These are phyloP conservation scores for Rhyacophila evoluta DNA, from an alignment of 2,888 invertebrate species.

Conservation along the genomic window DNA sequence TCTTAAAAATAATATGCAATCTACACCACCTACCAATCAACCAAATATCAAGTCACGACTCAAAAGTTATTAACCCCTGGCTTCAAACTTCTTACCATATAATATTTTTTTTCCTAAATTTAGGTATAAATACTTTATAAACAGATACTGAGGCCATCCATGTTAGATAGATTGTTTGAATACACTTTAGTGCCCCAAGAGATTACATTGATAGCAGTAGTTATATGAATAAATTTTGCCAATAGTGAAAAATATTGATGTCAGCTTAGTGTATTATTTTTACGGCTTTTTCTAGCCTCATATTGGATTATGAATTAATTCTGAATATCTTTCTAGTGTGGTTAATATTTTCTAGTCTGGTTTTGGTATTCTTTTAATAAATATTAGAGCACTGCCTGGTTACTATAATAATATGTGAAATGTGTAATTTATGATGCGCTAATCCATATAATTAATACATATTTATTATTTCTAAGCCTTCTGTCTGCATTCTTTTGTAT, in stretches of 20 bases:
- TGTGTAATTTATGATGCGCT: background rate
- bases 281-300: background rate
- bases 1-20: too few species aligned
- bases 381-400: background rate
- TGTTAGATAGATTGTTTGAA: too few species aligned
- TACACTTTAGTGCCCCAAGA: too few species aligned
- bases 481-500: background rate
- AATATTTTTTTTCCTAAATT: too few species aligned
- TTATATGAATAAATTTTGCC: background rate
- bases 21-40: too few species aligned
- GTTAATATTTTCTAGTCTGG: slow-evolving; percentile 5
- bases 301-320: background rate
- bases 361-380: background rate
- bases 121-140: too few species aligned
- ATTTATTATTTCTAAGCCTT: background rate
- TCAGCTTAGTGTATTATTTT: background rate
- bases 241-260: background rate
- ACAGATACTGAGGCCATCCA: too few species aligned
- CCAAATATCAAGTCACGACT: too few species aligned
- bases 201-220: too few species aligned
- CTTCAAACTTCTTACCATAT: too few species aligned
- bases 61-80: too few species aligned
- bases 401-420: background rate
- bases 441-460: too few species aligned
- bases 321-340: background rate